Percentiles rank a stretch among this genome's conserved stretches.
Evolutionary conservation across 1,140 invertebrate genomes (phyloP).

Genomic region (Drosophila baimaii): DNA sequence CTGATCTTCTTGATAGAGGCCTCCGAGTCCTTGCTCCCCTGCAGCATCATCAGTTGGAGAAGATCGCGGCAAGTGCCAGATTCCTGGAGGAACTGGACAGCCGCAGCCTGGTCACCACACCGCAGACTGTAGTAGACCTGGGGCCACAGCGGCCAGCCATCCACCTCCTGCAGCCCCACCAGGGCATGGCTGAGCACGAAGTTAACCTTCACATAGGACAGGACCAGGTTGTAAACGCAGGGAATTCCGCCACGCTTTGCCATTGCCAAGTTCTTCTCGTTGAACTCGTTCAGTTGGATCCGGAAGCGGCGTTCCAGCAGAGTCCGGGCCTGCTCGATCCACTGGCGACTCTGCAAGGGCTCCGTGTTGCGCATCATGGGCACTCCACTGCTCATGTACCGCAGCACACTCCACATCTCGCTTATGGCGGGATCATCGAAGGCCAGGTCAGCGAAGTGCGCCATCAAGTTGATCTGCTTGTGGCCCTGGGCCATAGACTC

Average conservation of each 20-base stretch:
- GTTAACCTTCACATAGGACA: constrained; percentile 91
- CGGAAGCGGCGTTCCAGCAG: constrained; percentile 94
- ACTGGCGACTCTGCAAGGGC: constrained; percentile 89
- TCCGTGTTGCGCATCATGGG: constrained; percentile 88
- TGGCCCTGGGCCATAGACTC: constrained; percentile 89
- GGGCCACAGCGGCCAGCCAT: constrained; percentile 90
- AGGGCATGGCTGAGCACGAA: constrained; percentile 77
- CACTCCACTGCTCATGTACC: constrained; percentile 91
- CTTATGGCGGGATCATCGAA: constrained; percentile 93
- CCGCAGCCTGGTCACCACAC: constrained; percentile 93
- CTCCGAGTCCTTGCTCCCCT: constrained; percentile 86
- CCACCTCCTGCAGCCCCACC: constrained; percentile 90
- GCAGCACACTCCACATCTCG: constrained; percentile 95
- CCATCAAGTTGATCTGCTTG: constrained; percentile 89
- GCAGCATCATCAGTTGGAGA: constrained; percentile 71
- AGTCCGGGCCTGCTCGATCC: constrained; percentile 91
- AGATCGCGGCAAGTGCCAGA: constrained; percentile 87
- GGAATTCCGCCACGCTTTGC: constrained; percentile 94
- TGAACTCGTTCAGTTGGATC: constrained; percentile 92
- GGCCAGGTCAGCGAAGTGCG: constrained; percentile 89
- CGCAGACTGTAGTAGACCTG: constrained; percentile 96
- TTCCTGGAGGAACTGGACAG: constrained; percentile 90
- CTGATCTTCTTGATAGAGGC: constrained; percentile 88
- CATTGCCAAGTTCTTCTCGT: constrained; percentile 90
- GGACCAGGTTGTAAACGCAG: constrained; percentile 92